Evolutionary conservation across 1,140 invertebrate species (phyloP), one percentile per base, ranked within the genome.

Genomic region (Bombus waltoni): DNA sequence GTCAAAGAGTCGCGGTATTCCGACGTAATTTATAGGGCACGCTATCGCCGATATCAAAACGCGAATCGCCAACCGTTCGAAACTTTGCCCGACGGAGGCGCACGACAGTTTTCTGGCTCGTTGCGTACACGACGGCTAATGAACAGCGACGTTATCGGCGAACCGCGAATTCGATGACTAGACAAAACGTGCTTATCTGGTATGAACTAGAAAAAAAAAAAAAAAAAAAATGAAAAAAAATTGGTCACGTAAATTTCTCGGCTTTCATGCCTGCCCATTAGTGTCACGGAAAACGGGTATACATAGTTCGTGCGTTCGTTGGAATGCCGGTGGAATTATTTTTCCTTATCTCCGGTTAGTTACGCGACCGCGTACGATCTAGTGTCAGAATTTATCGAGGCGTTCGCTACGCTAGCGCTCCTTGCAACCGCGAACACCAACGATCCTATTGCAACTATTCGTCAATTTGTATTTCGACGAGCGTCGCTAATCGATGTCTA

Each of bases 231-330:
- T 53, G 15, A 11, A 35, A 35, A 8, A 40, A 57, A 62, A 68
- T 53, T 28, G 28, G 2, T 18, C 70, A 68, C 83, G 53, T 38
- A 68, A 83, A 86, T 88, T 88, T 78, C 32, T 89, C 68, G 70
- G 72, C 71, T 87, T 80, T 70, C 72, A 65, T 79, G 47, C 35
- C 74, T 66, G 70, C 47, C 74, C 47, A 88, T 89, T 89, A 89
- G 53, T 85, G 83, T 88, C 83, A 80, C 18, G 80, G 81, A 81
- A 82, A 88, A 89, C 79, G 42, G 18, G 66, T 68, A 38, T 15
- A n/a, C 70, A 38, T 85, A 59, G 62, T 42, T 38, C 57, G 42
- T 11, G 42, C 40, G 71, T 35, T n/a, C 42, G 65, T 15, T 32
- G 83, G 76, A 80, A 83, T 78, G 65, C 28, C 65, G 32, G 3